Evolutionary conservation across 2,797 vertebrate genomes (phyloP).

Genomic region (Poliocrania exsul): DNA sequence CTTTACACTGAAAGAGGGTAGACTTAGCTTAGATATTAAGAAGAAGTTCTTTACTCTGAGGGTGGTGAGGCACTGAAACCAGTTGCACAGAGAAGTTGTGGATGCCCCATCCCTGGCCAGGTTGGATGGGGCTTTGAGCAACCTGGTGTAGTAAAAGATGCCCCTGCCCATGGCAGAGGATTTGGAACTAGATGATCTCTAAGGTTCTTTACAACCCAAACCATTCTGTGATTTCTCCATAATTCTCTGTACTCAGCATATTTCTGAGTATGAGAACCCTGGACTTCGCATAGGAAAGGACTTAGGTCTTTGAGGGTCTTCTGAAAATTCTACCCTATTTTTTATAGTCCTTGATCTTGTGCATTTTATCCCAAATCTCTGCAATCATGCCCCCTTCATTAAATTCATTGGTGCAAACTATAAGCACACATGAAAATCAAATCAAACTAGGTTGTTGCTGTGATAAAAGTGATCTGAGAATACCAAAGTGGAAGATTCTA

Average conservation of each 20-base stretch:
- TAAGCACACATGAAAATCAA: fast-evolving
- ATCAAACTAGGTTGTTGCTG: background rate
- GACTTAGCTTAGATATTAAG: background rate
- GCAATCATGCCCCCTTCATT: background rate
- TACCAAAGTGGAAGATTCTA: background rate
- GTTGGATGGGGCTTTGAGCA: background rate
- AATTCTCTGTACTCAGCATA: background rate
- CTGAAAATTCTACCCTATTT: background rate
- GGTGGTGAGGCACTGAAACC: background rate
- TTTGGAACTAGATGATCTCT: background rate
- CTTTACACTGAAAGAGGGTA: background rate
- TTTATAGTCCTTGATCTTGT: background rate
- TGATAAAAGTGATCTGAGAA: background rate
- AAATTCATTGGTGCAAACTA: background rate
- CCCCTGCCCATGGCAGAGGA: background rate
- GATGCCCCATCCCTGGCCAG: background rate
- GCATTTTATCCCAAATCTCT: background rate
- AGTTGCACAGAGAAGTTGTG: background rate
- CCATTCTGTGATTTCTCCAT: background rate
- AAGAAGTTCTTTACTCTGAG: background rate
- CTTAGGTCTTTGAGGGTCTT: background rate
- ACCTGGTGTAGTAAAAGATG: background rate
- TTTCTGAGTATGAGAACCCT: background rate
- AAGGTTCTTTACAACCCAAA: background rate
- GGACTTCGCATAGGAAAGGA: background rate